Conservation (phyloP, 2,888 invertebrate genomes). For the Leptinotarsa peninsularis region DNA sequence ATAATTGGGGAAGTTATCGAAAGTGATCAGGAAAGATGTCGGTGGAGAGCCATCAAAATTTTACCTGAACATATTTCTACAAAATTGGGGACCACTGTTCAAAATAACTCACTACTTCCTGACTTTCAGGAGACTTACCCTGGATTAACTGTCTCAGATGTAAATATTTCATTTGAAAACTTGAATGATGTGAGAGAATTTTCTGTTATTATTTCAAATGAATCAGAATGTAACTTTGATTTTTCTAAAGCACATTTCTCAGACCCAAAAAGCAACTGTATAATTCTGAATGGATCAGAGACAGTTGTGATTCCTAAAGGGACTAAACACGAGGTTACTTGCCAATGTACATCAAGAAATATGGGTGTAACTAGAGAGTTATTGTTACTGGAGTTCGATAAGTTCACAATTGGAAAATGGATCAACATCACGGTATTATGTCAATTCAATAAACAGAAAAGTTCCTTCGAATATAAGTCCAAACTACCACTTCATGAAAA, state of each 20-base stretch:
- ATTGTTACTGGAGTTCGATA: slow-evolving; percentile 72
- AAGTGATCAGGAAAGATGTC: slow-evolving; percentile 72
- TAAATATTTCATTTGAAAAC: slow-evolving; percentile 63
- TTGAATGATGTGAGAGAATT: slow-evolving; percentile 66
- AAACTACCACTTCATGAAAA: slow-evolving; percentile 25
- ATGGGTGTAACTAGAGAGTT: slow-evolving; percentile 74
- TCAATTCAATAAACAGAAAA: slow-evolving; percentile 25
- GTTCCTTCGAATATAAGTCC: slow-evolving; percentile 28
- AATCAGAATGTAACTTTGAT: slow-evolving; percentile 62
- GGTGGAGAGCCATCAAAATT: slow-evolving; percentile 73
- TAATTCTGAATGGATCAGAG: slow-evolving; percentile 57
- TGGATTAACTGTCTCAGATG: slow-evolving; percentile 70
- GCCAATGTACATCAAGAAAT: slow-evolving; percentile 71
- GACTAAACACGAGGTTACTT: slow-evolving; percentile 43
- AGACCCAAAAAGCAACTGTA: slow-evolving; percentile 65
- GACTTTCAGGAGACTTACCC: slow-evolving; percentile 60
- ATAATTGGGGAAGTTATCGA: slow-evolving; percentile 79
- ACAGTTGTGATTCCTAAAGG: slow-evolving; percentile 13
- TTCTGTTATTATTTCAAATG: slow-evolving; percentile 67
- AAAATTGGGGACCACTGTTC: slow-evolving; percentile 31
- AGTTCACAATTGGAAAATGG: slow-evolving; percentile 72
- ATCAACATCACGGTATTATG: slow-evolving; percentile 69
- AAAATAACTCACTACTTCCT: slow-evolving; percentile 25
- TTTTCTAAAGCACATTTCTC: slow-evolving; percentile 69
- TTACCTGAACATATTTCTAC: slow-evolving; percentile 55